Conservation (phyloP, 2,888 invertebrate genomes). For the Ectemnius cavifrons region DNA sequence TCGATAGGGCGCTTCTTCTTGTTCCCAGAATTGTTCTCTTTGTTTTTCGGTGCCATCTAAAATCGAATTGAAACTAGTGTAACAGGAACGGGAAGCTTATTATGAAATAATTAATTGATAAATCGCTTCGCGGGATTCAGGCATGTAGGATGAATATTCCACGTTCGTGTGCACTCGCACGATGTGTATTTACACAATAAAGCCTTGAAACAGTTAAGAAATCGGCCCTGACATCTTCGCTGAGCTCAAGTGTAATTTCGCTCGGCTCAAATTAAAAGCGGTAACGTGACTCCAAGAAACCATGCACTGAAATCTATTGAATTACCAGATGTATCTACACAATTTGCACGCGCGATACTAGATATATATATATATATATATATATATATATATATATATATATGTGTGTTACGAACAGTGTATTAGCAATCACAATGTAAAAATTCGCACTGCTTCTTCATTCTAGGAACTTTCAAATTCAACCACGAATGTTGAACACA, state of each 20-base stretch:
- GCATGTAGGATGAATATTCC: slow-evolving; percentile 14
- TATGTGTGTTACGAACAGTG: too few species aligned
- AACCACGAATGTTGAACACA: too few species aligned
- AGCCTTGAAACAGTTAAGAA: slow-evolving; percentile 63
- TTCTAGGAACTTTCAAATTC: too few species aligned
- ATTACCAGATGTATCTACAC: too few species aligned
- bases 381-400: too few species aligned
- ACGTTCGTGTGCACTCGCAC: slow-evolving; percentile 39
- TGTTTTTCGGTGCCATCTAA: slow-evolving; percentile 75
- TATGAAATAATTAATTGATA: neutral
- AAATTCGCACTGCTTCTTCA: too few species aligned
- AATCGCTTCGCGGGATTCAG: slow-evolving; percentile 11
- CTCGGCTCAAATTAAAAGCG: slow-evolving; percentile 26
- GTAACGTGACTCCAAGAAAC: neutral
- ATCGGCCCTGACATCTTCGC: slow-evolving; percentile 62
- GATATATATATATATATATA: too few species aligned
- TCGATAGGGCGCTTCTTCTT: slow-evolving; percentile 75
- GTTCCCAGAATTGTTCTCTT: slow-evolving; percentile 65
- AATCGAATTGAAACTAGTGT: slow-evolving; percentile 26
- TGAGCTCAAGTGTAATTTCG: slow-evolving; percentile 29
- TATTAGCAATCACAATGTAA: too few species aligned
- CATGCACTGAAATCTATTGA: too few species aligned
- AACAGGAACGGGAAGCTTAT: neutral
- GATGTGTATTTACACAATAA: slow-evolving; percentile 59
- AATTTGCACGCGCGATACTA: too few species aligned